These are phyloP conservation scores for Megaceryle torquata DNA, from an alignment of 2,113 vertebrate genomes.

Conservation along the genomic window DNA sequence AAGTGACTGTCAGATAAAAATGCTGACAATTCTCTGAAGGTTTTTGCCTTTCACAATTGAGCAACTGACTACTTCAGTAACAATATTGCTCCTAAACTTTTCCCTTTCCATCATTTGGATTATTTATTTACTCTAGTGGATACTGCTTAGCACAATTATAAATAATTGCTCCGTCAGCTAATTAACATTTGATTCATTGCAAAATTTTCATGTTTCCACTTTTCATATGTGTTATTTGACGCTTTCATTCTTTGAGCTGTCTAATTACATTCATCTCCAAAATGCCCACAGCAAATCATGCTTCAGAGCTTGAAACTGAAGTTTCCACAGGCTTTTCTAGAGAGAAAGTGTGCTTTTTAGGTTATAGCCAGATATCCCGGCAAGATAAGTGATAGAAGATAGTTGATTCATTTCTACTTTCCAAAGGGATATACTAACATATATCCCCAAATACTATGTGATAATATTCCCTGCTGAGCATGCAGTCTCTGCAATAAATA, in stretches of 20 bases:
- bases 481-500: neutral
- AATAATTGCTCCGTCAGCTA: neutral
- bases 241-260: neutral
- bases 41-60: neutral
- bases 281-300: neutral
- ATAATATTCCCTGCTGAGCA: neutral
- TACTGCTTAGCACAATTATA: neutral
- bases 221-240: neutral
- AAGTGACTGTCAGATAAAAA: neutral
- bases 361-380: neutral
- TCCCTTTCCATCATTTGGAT: neutral
- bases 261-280: neutral
- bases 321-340: neutral
- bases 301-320: neutral
- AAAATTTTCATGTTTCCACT: neutral
- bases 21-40: neutral
- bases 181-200: neutral
- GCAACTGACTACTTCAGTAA: neutral
- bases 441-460: neutral
- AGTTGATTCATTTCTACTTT: neutral
- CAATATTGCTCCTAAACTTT: neutral
- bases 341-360: neutral
- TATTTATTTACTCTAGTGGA: neutral
- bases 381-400: neutral
- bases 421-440: neutral